Base-by-base conservation (phyloP, 1,140 invertebrate species). In the Scaptomyza hsui region DNA sequence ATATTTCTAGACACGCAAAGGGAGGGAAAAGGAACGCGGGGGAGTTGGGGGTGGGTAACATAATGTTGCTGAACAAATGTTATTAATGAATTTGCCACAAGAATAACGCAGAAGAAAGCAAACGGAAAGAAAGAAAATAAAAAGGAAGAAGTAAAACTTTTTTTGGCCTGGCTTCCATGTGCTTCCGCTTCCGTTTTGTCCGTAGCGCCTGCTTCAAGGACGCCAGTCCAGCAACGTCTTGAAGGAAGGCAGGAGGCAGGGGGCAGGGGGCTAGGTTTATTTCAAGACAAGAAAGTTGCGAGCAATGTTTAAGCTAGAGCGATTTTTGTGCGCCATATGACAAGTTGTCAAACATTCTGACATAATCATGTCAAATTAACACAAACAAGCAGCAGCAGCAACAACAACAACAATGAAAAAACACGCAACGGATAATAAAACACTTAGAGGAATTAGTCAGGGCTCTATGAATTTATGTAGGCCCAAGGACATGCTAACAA, bases 331-430 rank as follows among this genome's bases (percentile, higher is more conserved):
- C 44, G 64, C 57, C 76, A 81, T 88, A 75, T 88, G 82, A 82
- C 71, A 88, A 78, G 75, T 78, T 82, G 82, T 75, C 82, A 86
- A 88, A 88, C 82, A 82, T 74, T 86, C 62, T 88, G 82, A 82
- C 82, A 89, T 88, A 88, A 88, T 88, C 83, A 82, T 89, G 82
- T 89, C 82, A 88, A 88, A 88, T 89, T 88, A 80, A 72, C 85
- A 80, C 82, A 68, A 75, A 80, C 73, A 69, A 88, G 47, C 53
- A 45, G 37, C 56, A 53, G 45, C 45, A 24, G 41, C 45, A 21
- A 44, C 47, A 32, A 32, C 49, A 52, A 51, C 56, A 53, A 45
- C 48, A 32, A 32, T 35, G 12, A 41, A 4, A 26, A 10, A 45
- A 57, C 55, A 60, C 24, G 49, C 41, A 15, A 45, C 26, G 81